Evolutionary conservation across 2,797 vertebrate species (phyloP).

Genomic region (Pteropus rufus): DNA sequence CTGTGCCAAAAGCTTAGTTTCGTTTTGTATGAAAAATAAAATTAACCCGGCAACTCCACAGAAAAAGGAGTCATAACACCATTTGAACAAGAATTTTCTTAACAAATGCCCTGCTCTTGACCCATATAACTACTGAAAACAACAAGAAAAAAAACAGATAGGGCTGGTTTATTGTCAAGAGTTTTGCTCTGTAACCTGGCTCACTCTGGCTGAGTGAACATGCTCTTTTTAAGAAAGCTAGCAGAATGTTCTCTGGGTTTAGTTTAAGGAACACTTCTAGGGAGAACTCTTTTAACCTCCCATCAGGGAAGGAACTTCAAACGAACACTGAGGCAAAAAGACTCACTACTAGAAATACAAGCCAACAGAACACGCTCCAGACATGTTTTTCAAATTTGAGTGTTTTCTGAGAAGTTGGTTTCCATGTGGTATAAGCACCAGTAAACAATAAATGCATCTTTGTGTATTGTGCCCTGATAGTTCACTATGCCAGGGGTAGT

Average conservation of each 20-base stretch:
- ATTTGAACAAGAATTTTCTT: slow-evolving; percentile 43
- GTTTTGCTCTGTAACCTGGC: neutral
- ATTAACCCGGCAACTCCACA: neutral
- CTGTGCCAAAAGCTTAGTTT: slow-evolving; percentile 30
- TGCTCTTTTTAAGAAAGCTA: neutral
- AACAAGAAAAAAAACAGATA: neutral
- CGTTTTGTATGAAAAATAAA: neutral
- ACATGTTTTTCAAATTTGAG: slow-evolving; percentile 27
- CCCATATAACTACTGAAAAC: slow-evolving; percentile 25
- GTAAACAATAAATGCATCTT: slow-evolving; percentile 11
- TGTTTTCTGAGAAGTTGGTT: slow-evolving; percentile 45
- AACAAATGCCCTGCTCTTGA: slow-evolving; percentile 29
- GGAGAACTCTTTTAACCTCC: slow-evolving; percentile 4
- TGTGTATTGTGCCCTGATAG: neutral
- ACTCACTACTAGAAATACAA: slow-evolving; percentile 44
- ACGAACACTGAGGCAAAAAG: slow-evolving; percentile 29
- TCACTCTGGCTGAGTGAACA: neutral
- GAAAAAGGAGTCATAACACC: slow-evolving; percentile 9
- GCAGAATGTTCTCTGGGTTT: neutral
- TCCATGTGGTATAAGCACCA: neutral
- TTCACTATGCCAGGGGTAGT: neutral
- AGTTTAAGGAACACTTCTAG: neutral
- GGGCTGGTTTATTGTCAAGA: neutral
- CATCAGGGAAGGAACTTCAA: neutral
- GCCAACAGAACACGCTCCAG: slow-evolving; percentile 9